These are phyloP conservation scores for Drosophila watanabei DNA, from an alignment of 1,140 invertebrate genomes.

Conservation along the genomic window DNA sequence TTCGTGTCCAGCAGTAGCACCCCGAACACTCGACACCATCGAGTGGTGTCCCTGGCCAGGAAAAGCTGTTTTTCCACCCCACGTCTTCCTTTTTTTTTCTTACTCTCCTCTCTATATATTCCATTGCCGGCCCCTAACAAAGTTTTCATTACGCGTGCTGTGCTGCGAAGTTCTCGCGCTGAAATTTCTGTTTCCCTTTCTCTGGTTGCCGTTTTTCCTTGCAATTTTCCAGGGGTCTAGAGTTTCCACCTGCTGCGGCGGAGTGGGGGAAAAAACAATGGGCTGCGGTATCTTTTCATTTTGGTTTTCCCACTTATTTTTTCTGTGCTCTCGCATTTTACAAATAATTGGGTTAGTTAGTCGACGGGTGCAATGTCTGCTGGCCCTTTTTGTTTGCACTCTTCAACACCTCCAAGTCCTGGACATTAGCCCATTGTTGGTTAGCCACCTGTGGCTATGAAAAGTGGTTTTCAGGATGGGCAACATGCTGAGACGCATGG, in stretches of 20 bases:
- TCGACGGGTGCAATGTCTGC: constrained; percentile 44
- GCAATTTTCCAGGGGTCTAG: constrained; percentile 29
- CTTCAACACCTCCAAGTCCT: constrained; percentile 17
- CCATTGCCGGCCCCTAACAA: constrained; percentile 58
- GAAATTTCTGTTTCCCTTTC: constrained; percentile 14
- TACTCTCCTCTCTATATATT: constrained; percentile 17
- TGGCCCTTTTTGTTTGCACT: constrained; percentile 26
- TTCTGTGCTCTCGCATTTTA: constrained; percentile 47
- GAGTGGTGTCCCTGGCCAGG: constrained; percentile 28
- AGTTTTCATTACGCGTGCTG: constrained; percentile 77
- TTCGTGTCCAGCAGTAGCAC: constrained; percentile 30
- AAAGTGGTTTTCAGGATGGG: background rate
- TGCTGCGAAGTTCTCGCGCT: constrained; percentile 48
- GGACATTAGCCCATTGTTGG: constrained; percentile 43
- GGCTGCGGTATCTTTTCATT: constrained; percentile 59
- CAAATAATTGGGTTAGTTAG: constrained; percentile 82
- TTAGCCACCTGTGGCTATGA: constrained; percentile 33
- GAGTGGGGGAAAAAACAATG: constrained; percentile 51
- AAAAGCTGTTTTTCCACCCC: constrained; percentile 24
- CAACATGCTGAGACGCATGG: background rate
- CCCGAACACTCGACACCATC: constrained; percentile 61
- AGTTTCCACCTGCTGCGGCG: constrained; percentile 58
- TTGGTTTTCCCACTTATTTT: constrained; percentile 23
- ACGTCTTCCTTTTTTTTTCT: constrained; percentile 13
- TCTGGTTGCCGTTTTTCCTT: constrained; percentile 13